Conservation (phyloP, 2,888 invertebrate genomes). For the Julus scandinavius region DNA sequence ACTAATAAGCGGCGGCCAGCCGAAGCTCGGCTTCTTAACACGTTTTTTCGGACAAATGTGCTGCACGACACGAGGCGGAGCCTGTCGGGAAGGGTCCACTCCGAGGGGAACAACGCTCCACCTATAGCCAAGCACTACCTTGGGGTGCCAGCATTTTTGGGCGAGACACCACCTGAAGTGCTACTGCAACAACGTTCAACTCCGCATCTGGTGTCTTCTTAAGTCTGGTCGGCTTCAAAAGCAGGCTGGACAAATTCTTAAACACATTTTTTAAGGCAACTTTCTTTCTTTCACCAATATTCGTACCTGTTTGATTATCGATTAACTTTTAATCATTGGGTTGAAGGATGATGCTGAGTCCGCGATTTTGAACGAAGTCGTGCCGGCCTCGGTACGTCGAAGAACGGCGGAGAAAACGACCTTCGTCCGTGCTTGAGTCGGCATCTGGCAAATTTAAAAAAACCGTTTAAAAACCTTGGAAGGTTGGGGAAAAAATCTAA, state of each 20-base stretch:
- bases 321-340: neutral
- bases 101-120: neutral
- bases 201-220: neutral
- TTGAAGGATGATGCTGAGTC: neutral
- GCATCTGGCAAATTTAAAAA: neutral
- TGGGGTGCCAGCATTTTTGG: neutral
- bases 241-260: neutral
- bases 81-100: conserved; percentile 35
- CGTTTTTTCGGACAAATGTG: conserved; percentile 9
- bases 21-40: conserved; percentile 17
- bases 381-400: neutral
- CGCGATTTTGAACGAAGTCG: neutral
- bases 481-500: no score
- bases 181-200: neutral
- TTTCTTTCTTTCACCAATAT: neutral
- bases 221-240: neutral
- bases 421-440: neutral
- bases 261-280: neutral
- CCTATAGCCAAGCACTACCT: neutral
- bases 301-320: no score
- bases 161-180: conserved; percentile 7
- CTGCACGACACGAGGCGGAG: conserved; percentile 42
- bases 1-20: neutral
- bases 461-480: no score
- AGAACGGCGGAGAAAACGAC: neutral